Base-by-base conservation (phyloP, 2,888 invertebrate genomes). In the Globia sparganii region DNA sequence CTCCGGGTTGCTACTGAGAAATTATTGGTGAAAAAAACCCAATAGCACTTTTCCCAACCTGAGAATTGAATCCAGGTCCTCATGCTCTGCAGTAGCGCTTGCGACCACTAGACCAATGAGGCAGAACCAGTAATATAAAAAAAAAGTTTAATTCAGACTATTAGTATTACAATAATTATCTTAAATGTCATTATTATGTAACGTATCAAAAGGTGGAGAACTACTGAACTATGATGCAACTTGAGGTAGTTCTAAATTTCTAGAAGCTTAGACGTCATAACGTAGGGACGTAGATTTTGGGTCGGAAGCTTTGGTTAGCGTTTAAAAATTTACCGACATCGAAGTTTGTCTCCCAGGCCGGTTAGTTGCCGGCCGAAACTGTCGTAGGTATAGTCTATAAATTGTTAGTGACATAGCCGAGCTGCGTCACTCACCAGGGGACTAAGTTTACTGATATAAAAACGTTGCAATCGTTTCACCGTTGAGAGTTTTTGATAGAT, bases 301-400 rank as follows among this genome's bases (percentile, higher is more conserved):
- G 21, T 25, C 9, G 49, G 61, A 77, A 28, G 61, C 28, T 77
- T 72, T n/a, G 59, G 49, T 68, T 40, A 34, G 58, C 72, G 53
- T 46, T 77, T 72, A 80, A 77, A 77, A 77, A 80, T 77, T 80
- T 72, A 80, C 3, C 15, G 43, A 18, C 31, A 53, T 15, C 37
- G 43, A 80, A 58, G 58, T 43, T 74, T 43, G 75, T 81, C 34
- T 65, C 49, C 40, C 49, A 66, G 34, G 40, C 34, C 25, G 5
- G 34, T 21, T n/a, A n/a, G n/a, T 21, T 65, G 34, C 21, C 11
- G 34, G 28, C 40, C 34, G 40, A 34, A 53, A 11, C 37, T 72
- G 49, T 34, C 31, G n/a, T 37, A 68, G 34, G n/a, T 4, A 5
- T 53, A 58, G 40, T 28, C 11, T 65, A 59, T 65, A 53, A 58